Evolutionary conservation across 2,888 invertebrate genomes (phyloP), one percentile per base, ranked within the genome.

Genomic region (Lymantria monacha): DNA sequence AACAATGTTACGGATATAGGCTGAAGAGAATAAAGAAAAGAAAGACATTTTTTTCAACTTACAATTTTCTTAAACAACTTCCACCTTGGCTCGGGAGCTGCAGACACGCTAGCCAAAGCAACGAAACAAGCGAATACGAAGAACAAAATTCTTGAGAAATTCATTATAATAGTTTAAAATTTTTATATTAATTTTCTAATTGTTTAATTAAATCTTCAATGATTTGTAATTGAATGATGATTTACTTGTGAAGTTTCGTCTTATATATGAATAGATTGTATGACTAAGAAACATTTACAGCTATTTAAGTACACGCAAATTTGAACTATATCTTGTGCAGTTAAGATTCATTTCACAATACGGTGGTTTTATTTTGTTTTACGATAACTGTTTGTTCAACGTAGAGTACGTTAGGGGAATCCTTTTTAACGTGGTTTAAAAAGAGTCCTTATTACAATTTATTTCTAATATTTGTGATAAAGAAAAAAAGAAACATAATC

Each of bases 21-120:
- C 22, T 22, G 5, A 22, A 22, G 3, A 12, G 11, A 43, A 7
- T 8, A 11, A n/a, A 15, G n/a, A n/a, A n/a, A n/a, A n/a, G n/a
- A n/a, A n/a, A n/a, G n/a, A 30, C 9, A 30, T 30, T 30, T 33
- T 33, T 33, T 33, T 33, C 33, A 33, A 33, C 33, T 33, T 33
- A 33, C 33, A 33, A 33, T 33, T 33, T 33, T 33, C 33, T 33
- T 33, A 10, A 33, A 33, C 9, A 33, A 1, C 36, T 76, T 81
- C 79, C 80, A 83, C 37, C 61, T 76, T 0, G 81, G 81, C 7
- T 72, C 75, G 0, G 79, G 77, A 9, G 78, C 73, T 0, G 72
- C 73, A 0, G 61, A 55, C 0, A 76, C 75, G 0, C 69, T 50
- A 7, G 67, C 61, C 30, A 79, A 41, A 14, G 74, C 74, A 51